Percentiles rank a stretch among this genome's conserved stretches.
Evolutionary conservation across 2,888 invertebrate species (phyloP).

Genomic region (Drosophila macrospina): DNA sequence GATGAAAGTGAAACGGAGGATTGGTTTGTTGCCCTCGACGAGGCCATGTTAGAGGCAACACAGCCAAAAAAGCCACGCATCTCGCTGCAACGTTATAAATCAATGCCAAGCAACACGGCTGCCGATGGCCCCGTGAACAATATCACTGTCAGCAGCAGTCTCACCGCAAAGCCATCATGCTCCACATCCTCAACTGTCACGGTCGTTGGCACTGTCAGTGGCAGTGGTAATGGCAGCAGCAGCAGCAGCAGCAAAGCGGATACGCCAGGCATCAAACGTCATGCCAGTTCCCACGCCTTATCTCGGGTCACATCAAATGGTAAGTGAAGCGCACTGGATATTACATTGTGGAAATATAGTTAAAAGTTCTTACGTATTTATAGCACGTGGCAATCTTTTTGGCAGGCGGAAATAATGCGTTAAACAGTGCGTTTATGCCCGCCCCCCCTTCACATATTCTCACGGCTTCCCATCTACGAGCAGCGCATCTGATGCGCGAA

Average conservation of each 20-base stretch:
- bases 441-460: conserved; percentile 16
- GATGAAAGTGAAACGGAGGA: conserved; percentile 82
- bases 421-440: conserved; percentile 16
- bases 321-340: conserved; percentile 32
- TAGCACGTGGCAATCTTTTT: conserved; percentile 69
- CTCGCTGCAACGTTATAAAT: conserved; percentile 82
- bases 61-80: conserved; percentile 75
- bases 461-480: conserved; percentile 30
- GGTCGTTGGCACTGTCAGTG: not conserved
- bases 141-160: conserved; percentile 8
- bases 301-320: conserved; percentile 62
- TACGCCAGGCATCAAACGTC: conserved; percentile 77
- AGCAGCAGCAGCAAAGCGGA: conserved; percentile 7
- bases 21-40: conserved; percentile 81
- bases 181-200: conserved; percentile 17
- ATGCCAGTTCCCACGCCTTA: conserved; percentile 78
- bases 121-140: conserved; percentile 5
- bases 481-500: conserved; percentile 56
- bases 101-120: conserved; percentile 78
- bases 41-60: conserved; percentile 71
- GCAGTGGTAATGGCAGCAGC: not conserved
- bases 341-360: not conserved
- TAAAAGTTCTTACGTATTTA: conserved; percentile 20
- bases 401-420: conserved; percentile 64
- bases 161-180: conserved; percentile 19